Conservation (phyloP, 2,888 invertebrate genomes). For the Sipha maydis region DNA sequence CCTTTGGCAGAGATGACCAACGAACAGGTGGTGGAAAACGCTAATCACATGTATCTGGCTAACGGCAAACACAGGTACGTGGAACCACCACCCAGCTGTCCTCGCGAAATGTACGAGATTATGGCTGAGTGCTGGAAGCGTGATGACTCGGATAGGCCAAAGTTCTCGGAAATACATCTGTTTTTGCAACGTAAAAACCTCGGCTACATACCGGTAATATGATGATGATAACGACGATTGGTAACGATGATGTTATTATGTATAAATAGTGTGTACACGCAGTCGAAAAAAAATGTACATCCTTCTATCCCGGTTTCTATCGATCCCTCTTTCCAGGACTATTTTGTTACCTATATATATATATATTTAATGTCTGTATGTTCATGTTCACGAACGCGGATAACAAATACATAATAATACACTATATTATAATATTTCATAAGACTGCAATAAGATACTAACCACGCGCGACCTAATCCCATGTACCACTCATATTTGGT, state of each 20-base stretch:
- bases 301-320: background rate
- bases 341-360: background rate
- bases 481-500: no score
- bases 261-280: background rate
- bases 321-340: background rate
- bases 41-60: conserved; percentile 75
- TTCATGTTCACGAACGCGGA: no score
- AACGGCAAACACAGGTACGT: conserved; percentile 72
- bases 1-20: conserved; percentile 85
- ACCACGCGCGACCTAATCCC: no score
- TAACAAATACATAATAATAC: no score
- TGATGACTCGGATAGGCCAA: conserved; percentile 81
- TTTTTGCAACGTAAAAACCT: conserved; percentile 80
- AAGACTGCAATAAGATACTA: no score
- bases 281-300: background rate
- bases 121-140: conserved; percentile 93
- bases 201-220: conserved; percentile 72
- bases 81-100: conserved; percentile 79
- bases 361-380: no score
- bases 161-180: conserved; percentile 87
- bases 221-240: background rate
- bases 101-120: conserved; percentile 88
- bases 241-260: background rate
- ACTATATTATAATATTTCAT: no score
- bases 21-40: conserved; percentile 83